Conservation (phyloP, 1,140 invertebrate species). For the Caenorhabditis latens region DNA sequence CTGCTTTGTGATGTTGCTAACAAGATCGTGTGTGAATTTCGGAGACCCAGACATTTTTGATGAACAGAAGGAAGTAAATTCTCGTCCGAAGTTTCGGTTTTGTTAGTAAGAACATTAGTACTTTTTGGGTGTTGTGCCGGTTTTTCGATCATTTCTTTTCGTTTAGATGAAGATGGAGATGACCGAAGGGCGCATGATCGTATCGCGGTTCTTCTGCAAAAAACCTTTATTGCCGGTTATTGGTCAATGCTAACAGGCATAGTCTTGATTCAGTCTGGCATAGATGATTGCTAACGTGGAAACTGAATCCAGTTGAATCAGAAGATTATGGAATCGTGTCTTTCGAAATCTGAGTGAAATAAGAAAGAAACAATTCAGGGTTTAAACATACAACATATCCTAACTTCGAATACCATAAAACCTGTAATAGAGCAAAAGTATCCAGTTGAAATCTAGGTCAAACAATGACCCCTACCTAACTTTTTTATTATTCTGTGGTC, state of each 20-base stretch:
- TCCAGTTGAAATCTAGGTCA: background rate
- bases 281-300: background rate
- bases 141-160: slow-evolving; percentile 16
- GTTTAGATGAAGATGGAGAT: background rate
- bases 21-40: background rate
- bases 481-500: background rate
- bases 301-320: background rate
- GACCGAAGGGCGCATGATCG: slow-evolving; percentile 13
- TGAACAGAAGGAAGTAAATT: slow-evolving; percentile 33
- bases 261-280: background rate
- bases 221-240: slow-evolving; percentile 10
- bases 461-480: background rate
- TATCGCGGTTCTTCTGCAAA: slow-evolving; percentile 18
- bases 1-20: slow-evolving; percentile 49
- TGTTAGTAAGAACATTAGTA: background rate
- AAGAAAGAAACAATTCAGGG: too few species aligned
- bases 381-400: too few species aligned
- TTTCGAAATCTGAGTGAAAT: too few species aligned
- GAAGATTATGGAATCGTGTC: too few species aligned
- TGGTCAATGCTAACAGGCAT: background rate
- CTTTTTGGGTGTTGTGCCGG: slow-evolving; percentile 41
- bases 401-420: too few species aligned
- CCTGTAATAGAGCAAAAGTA: too few species aligned
- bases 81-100: background rate
- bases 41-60: slow-evolving; percentile 33